Conservation (phyloP, 2,113 vertebrate genomes). For the Atherinomorus stipes region DNA sequence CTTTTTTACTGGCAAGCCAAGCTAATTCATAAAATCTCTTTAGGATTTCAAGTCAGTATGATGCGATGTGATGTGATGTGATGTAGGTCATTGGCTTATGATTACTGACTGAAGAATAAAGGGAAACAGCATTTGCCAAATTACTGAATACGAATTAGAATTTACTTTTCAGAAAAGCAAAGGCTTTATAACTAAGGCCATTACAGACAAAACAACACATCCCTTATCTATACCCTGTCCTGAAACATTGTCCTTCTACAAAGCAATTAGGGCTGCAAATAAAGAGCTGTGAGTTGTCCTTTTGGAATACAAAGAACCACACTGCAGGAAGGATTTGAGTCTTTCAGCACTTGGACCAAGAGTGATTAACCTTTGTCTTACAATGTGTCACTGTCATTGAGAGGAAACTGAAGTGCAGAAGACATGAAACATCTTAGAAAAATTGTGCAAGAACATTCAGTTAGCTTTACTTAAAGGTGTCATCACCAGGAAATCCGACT, state of each 20-base stretch:
- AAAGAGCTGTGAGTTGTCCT: constrained; percentile 38
- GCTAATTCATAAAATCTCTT: background rate
- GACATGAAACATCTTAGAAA: constrained; percentile 38
- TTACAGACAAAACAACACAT: constrained; percentile 44
- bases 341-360: constrained; percentile 47
- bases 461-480: constrained; percentile 18
- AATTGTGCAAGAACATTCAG: constrained; percentile 12
- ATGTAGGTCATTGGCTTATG: background rate
- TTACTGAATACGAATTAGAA: constrained; percentile 21
- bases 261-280: constrained; percentile 55
- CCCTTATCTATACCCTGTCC: constrained; percentile 48
- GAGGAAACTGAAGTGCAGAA: constrained; percentile 31
- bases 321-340: constrained; percentile 42
- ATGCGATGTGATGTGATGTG: too few relatives aligned
- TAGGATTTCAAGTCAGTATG: background rate
- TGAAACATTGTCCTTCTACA: constrained; percentile 46
- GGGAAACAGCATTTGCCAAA: background rate
- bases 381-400: constrained; percentile 63
- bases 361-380: constrained; percentile 79
- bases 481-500: too few relatives aligned
- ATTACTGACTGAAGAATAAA: background rate
- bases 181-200: constrained; percentile 16
- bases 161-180: constrained; percentile 24
- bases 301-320: constrained; percentile 65
- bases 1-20: background rate